A percentile compares a stretch with the other conserved stretches of the same genome.
phyloP scores from a whole-genome alignment of 2,113 vertebrate genomes.

The Orientallactaga bullata region DNA sequence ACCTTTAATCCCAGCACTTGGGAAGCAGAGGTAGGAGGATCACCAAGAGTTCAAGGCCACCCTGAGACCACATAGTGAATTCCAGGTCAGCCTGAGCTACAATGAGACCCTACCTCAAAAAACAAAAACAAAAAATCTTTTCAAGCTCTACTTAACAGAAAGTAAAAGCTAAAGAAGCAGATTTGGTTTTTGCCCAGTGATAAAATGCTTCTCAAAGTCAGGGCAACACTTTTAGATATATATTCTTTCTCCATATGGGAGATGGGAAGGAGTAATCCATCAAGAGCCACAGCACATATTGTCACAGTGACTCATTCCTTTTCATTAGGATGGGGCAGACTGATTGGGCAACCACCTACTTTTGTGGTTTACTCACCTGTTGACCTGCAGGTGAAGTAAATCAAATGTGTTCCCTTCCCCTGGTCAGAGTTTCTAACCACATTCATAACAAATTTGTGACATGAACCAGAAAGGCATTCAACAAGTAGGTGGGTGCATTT shows the following conservation, averaged over 20 bases:
- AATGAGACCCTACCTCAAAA: too few species aligned
- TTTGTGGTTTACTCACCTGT: background rate
- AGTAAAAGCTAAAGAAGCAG: too few species aligned
- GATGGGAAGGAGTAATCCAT: background rate
- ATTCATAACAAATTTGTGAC: constrained; percentile 1
- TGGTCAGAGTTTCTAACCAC: background rate
- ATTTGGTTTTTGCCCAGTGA: background rate
- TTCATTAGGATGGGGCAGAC: background rate
- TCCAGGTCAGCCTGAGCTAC: too few species aligned
- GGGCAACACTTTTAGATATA: background rate
- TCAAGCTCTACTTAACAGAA: background rate
- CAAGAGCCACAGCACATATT: background rate
- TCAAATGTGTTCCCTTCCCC: background rate
- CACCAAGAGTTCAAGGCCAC: too few species aligned
- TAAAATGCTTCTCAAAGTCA: background rate
- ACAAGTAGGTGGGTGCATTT: background rate
- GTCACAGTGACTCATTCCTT: background rate
- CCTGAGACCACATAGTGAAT: too few species aligned
- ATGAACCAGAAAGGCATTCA: background rate
- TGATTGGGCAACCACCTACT: background rate
- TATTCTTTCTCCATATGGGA: background rate
- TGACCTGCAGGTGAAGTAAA: background rate
- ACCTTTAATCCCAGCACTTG: too few species aligned
- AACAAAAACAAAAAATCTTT: too few species aligned
- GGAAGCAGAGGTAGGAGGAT: too few species aligned